These are phyloP conservation scores for Ennomos fuscantarius DNA, from an alignment of 2,888 invertebrate species.

Conservation along the genomic window DNA sequence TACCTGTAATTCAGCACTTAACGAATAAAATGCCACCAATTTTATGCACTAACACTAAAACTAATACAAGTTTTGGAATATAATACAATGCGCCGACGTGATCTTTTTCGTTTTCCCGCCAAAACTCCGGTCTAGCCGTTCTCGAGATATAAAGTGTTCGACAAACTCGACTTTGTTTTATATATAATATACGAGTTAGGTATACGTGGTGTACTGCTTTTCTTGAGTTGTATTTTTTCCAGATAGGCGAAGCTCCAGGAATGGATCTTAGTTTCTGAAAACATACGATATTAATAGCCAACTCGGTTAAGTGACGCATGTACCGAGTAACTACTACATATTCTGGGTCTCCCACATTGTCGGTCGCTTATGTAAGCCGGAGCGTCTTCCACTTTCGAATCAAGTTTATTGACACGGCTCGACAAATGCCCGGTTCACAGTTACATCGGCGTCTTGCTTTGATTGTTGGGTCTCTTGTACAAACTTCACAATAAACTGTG, in stretches of 20 bases:
- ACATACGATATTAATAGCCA: background rate
- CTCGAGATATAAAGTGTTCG: too few species aligned
- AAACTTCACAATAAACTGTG: constrained; percentile 13
- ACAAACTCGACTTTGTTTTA: too few species aligned
- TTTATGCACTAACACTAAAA: too few species aligned
- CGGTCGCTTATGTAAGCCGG: constrained; percentile 82
- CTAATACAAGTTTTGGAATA: too few species aligned
- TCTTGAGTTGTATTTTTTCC: too few species aligned
- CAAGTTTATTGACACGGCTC: constrained; percentile 85
- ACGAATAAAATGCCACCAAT: too few species aligned
- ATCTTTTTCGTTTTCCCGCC: too few species aligned
- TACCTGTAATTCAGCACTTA: too few species aligned
- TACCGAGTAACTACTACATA: constrained; percentile 41
- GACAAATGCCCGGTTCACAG: constrained; percentile 81
- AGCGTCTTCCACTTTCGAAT: constrained; percentile 85
- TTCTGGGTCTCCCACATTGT: constrained; percentile 73
- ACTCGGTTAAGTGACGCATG: constrained; percentile 8
- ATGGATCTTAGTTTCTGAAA: background rate
- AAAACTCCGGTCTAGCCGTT: too few species aligned
- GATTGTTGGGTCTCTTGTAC: constrained; percentile 55
- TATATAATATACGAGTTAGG: too few species aligned
- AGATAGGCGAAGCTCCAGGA: background rate
- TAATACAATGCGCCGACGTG: too few species aligned
- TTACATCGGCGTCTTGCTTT: constrained; percentile 76
- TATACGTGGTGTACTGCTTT: too few species aligned